Evolutionary conservation across 2,888 invertebrate genomes (phyloP), one percentile per base, ranked within the genome.

Genomic region (Gasteruption jaculator): DNA sequence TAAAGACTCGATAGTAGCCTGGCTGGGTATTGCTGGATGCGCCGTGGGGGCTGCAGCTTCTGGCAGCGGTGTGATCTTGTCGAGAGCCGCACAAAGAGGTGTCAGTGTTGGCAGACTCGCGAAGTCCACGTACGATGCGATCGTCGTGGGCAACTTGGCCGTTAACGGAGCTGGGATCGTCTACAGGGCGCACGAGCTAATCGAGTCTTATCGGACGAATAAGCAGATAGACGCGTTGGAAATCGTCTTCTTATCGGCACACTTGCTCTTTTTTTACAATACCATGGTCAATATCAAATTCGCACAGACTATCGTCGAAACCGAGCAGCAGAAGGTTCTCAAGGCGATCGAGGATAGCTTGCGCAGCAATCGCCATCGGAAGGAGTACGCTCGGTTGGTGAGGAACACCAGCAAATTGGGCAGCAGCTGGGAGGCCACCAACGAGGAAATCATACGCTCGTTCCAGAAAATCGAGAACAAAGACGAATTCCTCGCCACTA

Each of bases 291-390:
- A 54, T 14, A 19, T 52, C 2, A 49, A 45, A 29, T 25, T 49
- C 0, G 53, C 60, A 0, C 40, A 46, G 10, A 46, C 32, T 3
- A 34, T 60, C 3, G 55, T 57, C 6, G 45, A 52, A 38, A 41
- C 45, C 2, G 43, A 53, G 1, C 58, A 58, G 40, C 48, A 40
- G 11, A 40, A 52, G 45, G 36, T 56, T 16, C 29, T 60, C 6
- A 43, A 58, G 11, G 54, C 59, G n/a, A 57, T 52, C 29, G 58
- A 58, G 32, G 31, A 46, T 1, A 49, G 50, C 14, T 48, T 61
- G 22, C 48, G 52, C 5, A 54, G 49, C 35, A 57, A 58, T 8
- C 45, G 57, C n/a, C 60, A 58, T 32, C 31, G 46, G 5, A 53
- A 53, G 26, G 55, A 52, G 19, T 60, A 57, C 27, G 51, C 49